phyloP scores from a whole-genome alignment of 2,113 vertebrate species.

The Apodemus sylvaticus region DNA sequence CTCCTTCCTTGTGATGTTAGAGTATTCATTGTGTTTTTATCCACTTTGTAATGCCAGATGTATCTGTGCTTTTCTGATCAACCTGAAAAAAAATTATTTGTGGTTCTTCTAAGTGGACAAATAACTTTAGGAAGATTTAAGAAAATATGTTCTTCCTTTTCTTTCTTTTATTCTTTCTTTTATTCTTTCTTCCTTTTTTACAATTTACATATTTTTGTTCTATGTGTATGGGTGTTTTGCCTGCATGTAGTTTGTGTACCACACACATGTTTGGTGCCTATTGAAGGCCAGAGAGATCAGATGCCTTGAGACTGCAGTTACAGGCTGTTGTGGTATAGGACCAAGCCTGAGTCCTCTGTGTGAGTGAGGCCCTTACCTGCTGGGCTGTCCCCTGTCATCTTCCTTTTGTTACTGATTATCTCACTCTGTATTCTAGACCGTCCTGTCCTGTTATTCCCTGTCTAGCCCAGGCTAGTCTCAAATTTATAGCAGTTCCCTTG shows the following conservation, averaged over 20 bases:
- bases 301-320: not conserved
- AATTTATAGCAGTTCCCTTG: not conserved
- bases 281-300: not conserved
- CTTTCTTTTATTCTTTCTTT: not conserved
- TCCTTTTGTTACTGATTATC: not conserved
- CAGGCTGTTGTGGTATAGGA: not conserved
- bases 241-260: not conserved
- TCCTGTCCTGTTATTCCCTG: not conserved
- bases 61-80: not conserved
- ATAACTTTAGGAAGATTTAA: not conserved
- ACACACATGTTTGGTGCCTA: not conserved
- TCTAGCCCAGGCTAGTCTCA: not conserved
- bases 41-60: not conserved
- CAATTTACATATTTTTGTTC: not conserved
- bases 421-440: not conserved
- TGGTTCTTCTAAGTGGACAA: not conserved
- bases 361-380: not conserved
- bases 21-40: not conserved
- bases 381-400: not conserved
- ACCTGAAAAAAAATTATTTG: not conserved
- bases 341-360: not conserved
- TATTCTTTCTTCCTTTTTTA: not conserved
- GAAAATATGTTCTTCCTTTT: not conserved
- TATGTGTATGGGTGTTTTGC: not conserved
- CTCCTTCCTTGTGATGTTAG: conserved; percentile 7